Conservation (phyloP, 1,140 invertebrate genomes). For the Calliopsis andreniformis region DNA sequence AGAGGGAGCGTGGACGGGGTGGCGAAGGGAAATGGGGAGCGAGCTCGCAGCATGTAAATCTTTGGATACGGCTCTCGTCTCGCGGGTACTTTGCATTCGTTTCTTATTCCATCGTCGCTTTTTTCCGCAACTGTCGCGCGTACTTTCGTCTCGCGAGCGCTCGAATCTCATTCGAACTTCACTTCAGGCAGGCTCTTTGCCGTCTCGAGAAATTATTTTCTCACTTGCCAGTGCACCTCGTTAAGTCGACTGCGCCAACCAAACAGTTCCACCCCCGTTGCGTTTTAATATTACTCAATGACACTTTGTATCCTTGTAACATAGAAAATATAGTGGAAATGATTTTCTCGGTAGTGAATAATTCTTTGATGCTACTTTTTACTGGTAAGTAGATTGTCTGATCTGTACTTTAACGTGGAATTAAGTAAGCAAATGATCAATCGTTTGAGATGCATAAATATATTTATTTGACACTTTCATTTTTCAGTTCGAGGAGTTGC, state of each 20-base stretch:
- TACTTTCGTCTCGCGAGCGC: constrained; percentile 42
- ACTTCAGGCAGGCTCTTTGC: background rate
- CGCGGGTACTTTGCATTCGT: constrained; percentile 54
- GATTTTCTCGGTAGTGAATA: background rate
- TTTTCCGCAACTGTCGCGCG: constrained; percentile 37
- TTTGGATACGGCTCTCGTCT: constrained; percentile 52
- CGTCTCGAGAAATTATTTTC: constrained; percentile 3
- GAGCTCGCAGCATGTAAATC: constrained; percentile 57
- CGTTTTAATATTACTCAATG: background rate
- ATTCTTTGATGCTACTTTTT: background rate
- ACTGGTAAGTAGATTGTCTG: too few species aligned
- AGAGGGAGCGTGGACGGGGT: too few species aligned
- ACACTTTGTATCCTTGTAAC: background rate
- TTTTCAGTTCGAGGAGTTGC: too few species aligned
- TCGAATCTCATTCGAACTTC: constrained; percentile 48
- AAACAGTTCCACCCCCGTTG: background rate
- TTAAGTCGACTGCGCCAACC: background rate
- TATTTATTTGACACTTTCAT: too few species aligned
- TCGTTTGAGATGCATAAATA: too few species aligned
- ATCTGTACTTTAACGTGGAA: too few species aligned
- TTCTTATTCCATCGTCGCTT: constrained; percentile 46
- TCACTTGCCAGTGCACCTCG: too few species aligned
- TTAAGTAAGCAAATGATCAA: too few species aligned
- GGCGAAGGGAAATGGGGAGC: too few species aligned
- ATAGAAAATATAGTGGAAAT: constrained; percentile 4